Conservation (phyloP, 30 jellyfish, hydroid and myxozoan species). For the Aurelia aurita region DNA sequence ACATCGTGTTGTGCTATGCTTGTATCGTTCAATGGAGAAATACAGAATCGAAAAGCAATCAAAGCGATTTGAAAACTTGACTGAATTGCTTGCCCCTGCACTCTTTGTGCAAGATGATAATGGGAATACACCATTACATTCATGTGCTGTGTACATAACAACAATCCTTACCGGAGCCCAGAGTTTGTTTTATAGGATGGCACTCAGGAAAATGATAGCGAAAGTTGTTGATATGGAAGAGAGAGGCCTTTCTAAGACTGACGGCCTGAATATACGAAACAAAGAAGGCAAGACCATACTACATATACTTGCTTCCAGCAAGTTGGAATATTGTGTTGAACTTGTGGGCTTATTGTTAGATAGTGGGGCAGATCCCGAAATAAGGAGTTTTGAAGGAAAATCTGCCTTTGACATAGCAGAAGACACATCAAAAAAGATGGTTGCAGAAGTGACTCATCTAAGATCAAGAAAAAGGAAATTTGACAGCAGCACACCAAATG, state of each 20-base stretch:
- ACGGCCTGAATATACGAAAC: slow-evolving; percentile 51
- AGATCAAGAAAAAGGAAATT: background rate
- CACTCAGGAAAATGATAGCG: slow-evolving; percentile 43
- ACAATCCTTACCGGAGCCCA: background rate
- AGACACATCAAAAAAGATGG: slow-evolving; percentile 11
- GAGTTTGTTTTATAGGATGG: slow-evolving; percentile 1
- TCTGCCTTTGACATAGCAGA: slow-evolving; percentile 40
- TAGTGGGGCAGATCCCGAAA: slow-evolving; percentile 45
- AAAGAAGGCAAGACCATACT: slow-evolving; percentile 49
- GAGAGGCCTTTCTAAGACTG: slow-evolving; percentile 2
- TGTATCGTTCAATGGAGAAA: slow-evolving; percentile 14
- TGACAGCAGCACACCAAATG: background rate
- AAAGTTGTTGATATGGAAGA: slow-evolving; percentile 30
- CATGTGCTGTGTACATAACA: slow-evolving; percentile 72
- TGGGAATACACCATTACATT: slow-evolving; percentile 87
- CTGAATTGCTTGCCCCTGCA: slow-evolving; percentile 68
- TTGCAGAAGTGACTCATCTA: background rate
- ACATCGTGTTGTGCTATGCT: slow-evolving; percentile 65
- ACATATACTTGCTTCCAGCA: slow-evolving; percentile 53
- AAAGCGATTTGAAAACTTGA: slow-evolving; percentile 5
- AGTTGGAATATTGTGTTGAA: slow-evolving; percentile 1
- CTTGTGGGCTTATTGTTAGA: slow-evolving; percentile 30
- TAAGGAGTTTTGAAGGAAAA: slow-evolving; percentile 34
- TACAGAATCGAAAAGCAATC: background rate
- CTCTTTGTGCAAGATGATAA: slow-evolving; percentile 62